Evolutionary conservation across 1,140 invertebrate genomes (phyloP), one percentile per base, ranked within the genome.

Genomic region (Luehdorfia chinensis): DNA sequence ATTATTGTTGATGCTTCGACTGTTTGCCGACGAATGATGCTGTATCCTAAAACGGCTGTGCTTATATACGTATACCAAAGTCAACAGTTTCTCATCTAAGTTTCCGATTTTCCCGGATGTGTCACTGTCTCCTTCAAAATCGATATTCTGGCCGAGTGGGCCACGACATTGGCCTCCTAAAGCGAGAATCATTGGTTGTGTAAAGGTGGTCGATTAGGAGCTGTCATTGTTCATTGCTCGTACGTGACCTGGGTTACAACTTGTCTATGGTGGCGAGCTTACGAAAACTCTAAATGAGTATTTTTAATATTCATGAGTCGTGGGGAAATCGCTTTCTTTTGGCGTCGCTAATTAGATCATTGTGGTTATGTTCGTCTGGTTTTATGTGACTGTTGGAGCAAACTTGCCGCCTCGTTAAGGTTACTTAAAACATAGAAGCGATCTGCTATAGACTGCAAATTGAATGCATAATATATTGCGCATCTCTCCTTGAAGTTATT

Each of bases 151-250:
- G 47, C 13, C 59, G 68, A 55, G 77, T 72, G 64, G 39, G 41
- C 60, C 55, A 46, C 70, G 81, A 81, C 77, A 81, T 84, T 85
- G 81, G 72, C 77, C 81, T 57, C 76, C 53, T 76, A 69, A 61
- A 13, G 60, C 62, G 66, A 71, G 63, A 72, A 69, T 80, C 65
- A 70, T 59, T 50, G 56, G 53, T 85, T 81, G 77, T 59, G 73
- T 75, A 78, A 81, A 47, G 50, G 46, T 48, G 56, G 46, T 59
- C 72, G 75, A 76, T 80, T 83, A 83, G 74, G 60, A 72, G 62
- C 58, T 71, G 76, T 69, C 76, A 81, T 84, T 81, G 78, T 84
- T 59, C 55, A 56, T 51, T 48, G 60, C 51, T 46, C 39, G 61
- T 45, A 78, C 78, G 70, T 78, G 80, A 65, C 59, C 30, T 21